phyloP scores from a whole-genome alignment of 2,888 invertebrate species.

The Drosophila borborema region DNA sequence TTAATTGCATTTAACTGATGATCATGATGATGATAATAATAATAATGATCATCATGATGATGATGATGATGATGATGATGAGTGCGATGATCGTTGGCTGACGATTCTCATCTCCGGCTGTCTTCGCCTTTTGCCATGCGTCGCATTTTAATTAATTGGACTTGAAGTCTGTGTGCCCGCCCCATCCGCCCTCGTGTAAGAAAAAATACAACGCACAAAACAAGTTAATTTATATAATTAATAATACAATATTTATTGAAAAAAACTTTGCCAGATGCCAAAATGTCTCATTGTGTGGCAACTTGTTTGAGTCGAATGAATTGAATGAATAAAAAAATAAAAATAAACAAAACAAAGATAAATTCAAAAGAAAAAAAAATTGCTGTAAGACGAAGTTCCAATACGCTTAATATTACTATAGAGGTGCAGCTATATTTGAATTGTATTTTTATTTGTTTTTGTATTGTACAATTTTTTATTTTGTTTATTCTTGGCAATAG shows the following conservation, averaged over 20 bases:
- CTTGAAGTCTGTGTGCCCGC: constrained; percentile 35
- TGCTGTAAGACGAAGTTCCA: not conserved
- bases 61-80: constrained; percentile 27
- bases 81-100: constrained; percentile 18
- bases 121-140: constrained; percentile 48
- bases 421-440: not conserved
- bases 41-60: constrained; percentile 1
- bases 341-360: not conserved
- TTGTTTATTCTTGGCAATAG: too few relatives aligned
- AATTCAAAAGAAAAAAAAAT: not conserved
- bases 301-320: constrained; percentile 62
- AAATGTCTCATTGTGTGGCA: constrained; percentile 62
- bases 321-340: constrained; percentile 12
- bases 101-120: constrained; percentile 15
- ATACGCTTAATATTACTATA: constrained; percentile 15
- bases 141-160: constrained; percentile 48
- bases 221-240: constrained; percentile 73
- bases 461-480: too few relatives aligned
- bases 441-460: too few relatives aligned
- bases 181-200: constrained; percentile 33
- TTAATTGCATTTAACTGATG: constrained; percentile 58
- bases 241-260: constrained; percentile 60
- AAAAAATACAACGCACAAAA: constrained; percentile 35
- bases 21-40: constrained; percentile 4
- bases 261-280: constrained; percentile 50